Base-by-base conservation (phyloP, 2,888 invertebrate genomes). In the Azorinus chamasolen region DNA sequence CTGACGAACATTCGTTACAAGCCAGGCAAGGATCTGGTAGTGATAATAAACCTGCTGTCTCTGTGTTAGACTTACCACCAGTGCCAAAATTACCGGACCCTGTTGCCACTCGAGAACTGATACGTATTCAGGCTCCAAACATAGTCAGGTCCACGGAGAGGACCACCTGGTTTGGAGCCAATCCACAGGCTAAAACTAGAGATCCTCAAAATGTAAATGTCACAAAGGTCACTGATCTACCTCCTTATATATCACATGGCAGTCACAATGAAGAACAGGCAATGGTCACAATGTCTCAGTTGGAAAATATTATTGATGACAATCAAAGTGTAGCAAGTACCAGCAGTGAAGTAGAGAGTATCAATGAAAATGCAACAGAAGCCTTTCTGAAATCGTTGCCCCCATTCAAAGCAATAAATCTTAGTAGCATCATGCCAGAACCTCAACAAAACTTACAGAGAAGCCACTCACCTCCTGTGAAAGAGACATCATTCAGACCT, bases 101-200 rank as follows among this genome's bases (percentile, higher is more conserved):
- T 39, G 39, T 57, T 1, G 55, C 61, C 20, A 61, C 79, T 8
- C 71, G 57, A 46, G 90, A 91, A 78, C 85, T 93, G 4, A 87
- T 92, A 54, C 86, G 88, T 18, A 88, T 91, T 61, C 91, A 90
- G 20, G 77, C 88, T 18, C 85, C 86, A 16, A 83, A 84, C 53
- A 89, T 92, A 20, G 85, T 86, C 12, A 87, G 87, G 10, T 86
- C 88, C 10, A 84, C 83, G 51, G 89, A 90, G 59, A 87, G 86
- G 53, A 55, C 41, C 18, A 65, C 76, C 24, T 76, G 89, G 89
- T 83, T 87, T 55, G 81, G 68, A 12, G 24, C 48, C 4, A 18
- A 37, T 32, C 32, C 32, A 10, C 45, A 22, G 48, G 10, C n/a
- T 20, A 45, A 10, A 46, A 18, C 8, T 24, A 16, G 14, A 16